Evolutionary conservation across 2,797 vertebrate genomes (phyloP).

Genomic region (Erpetoichthys calabaricus): DNA sequence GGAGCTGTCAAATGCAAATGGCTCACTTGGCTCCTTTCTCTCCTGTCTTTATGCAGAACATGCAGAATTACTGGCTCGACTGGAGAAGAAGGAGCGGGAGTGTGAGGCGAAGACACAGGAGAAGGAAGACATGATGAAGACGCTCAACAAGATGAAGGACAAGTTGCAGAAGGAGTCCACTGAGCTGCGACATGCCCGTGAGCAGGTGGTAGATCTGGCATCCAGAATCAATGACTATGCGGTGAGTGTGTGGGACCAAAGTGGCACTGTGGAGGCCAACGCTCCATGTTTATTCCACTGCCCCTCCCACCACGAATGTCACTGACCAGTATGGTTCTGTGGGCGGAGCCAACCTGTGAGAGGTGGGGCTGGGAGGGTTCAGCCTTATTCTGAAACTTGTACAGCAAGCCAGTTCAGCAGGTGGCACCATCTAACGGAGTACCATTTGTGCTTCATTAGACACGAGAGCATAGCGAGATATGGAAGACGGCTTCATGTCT

Average conservation of each 20-base stretch:
- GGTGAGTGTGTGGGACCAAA: slow-evolving; percentile 39
- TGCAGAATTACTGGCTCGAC: slow-evolving; percentile 62
- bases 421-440: too few species aligned
- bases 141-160: slow-evolving; percentile 97
- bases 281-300: slow-evolving; percentile 4
- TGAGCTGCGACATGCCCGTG: slow-evolving; percentile 76
- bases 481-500: too few species aligned
- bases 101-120: slow-evolving; percentile 89
- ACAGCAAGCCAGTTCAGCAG: too few species aligned
- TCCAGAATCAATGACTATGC: slow-evolving; percentile 67
- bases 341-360: too few species aligned
- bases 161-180: slow-evolving; percentile 85
- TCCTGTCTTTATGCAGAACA: slow-evolving; percentile 47
- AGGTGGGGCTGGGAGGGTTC: too few species aligned
- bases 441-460: too few species aligned
- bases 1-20: too few species aligned
- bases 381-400: too few species aligned
- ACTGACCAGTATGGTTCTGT: too few species aligned
- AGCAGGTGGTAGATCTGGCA: slow-evolving; percentile 77
- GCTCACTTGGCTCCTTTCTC: too few species aligned
- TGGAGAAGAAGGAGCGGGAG: slow-evolving; percentile 87
- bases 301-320: too few species aligned
- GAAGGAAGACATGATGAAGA: slow-evolving; percentile 97
- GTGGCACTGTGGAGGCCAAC: slow-evolving; percentile 17
- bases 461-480: too few species aligned